phyloP scores from a whole-genome alignment of 2,113 vertebrate species.

The Syngnathus typhle region DNA sequence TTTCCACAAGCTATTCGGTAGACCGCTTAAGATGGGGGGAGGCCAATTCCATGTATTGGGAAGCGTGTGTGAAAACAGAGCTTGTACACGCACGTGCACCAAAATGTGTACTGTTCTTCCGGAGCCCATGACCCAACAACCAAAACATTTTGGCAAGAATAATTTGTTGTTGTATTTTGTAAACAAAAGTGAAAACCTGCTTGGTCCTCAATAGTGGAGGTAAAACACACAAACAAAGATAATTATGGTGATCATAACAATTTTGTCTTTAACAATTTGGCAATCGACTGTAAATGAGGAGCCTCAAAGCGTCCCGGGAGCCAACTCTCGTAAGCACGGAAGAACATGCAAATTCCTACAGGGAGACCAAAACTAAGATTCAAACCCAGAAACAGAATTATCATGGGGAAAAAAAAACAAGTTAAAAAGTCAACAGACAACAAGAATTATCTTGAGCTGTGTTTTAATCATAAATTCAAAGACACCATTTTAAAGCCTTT shows the following conservation, averaged over 20 bases:
- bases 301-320: too few species aligned
- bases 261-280: too few species aligned
- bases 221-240: not conserved
- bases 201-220: not conserved
- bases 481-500: constrained; percentile 49
- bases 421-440: not conserved
- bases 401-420: not conserved
- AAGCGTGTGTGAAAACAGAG: not conserved
- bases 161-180: not conserved
- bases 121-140: not conserved
- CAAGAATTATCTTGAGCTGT: constrained; percentile 13
- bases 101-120: not conserved
- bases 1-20: constrained; percentile 2
- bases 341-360: not conserved
- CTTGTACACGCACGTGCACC: too few species aligned
- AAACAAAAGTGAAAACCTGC: not conserved
- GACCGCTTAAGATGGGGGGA: not conserved
- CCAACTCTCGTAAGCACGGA: not conserved
- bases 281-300: too few species aligned
- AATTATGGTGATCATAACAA: too few species aligned
- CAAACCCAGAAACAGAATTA: not conserved
- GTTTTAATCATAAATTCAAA: constrained; percentile 51
- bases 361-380: not conserved
- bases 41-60: not conserved
- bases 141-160: not conserved